Evolutionary conservation across 2,797 vertebrate genomes (phyloP), one percentile per base, ranked within the genome.

Genomic region (Hephaestus fuliginosus): DNA sequence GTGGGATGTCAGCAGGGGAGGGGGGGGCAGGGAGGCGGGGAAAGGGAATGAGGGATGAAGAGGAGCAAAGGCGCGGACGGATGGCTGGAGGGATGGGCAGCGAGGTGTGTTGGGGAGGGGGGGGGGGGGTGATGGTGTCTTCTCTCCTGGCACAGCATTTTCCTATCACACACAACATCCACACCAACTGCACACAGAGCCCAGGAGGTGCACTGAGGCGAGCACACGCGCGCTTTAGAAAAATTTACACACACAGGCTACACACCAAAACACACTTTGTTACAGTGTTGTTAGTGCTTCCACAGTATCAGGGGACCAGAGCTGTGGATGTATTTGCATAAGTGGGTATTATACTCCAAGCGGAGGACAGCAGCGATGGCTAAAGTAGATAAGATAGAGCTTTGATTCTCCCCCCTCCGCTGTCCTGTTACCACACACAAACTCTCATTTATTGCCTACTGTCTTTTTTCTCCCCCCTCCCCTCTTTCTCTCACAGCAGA

Each of bases 291-390:
- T 85, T 81, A 28, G 80, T 70, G 57, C 75, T 80, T 79, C 46
- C 66, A 72, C 70, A 14, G 80, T 63, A 86, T 88, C 89, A 74
- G 70, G 89, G 86, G 88, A 92, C 82, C 79, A 58, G 74, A 74
- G 86, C 76, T 80, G 84, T 74, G 85, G 85, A 76, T 30, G 68
- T 52, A 94, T 95, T 95, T 94, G 91, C 94, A 95, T 95, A 93
- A 95, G 90, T 89, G 86, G 88, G 88, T 91, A 92, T 94, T 93
- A 92, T 86, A 81, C 76, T 82, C 81, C 80, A 88, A 89, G 89
- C 91, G 81, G 80, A 91, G 88, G 93, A 88, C 91, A 83, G 85
- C 52, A 82, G 81, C 69, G 91, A 92, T 91, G 89, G 84, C 81
- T 88, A 84, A 92, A 87, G 60, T 39, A 86, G 91, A 94, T 89